Conservation (phyloP, 2,888 invertebrate species). For the Cotesia congregata region DNA sequence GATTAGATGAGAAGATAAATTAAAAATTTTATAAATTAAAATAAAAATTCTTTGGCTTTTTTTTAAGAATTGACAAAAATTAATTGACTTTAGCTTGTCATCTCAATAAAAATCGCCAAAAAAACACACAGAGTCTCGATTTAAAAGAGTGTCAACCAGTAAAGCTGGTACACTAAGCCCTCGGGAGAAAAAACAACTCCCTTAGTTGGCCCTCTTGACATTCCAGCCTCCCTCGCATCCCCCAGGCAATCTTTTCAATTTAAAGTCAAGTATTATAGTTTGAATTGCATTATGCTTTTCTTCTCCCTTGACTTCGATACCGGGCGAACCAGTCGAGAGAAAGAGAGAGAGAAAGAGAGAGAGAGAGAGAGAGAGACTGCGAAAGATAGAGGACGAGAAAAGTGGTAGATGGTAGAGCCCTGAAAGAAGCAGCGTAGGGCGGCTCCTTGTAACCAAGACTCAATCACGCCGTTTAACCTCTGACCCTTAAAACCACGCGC, state of each 20-base stretch:
- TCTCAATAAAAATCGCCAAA: too few relatives aligned
- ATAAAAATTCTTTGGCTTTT: too few relatives aligned
- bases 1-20: constrained; percentile 5
- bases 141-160: constrained; percentile 40
- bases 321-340: neutral
- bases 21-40: too few relatives aligned
- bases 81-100: too few relatives aligned
- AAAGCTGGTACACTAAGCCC: constrained; percentile 27
- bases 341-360: constrained; percentile 39
- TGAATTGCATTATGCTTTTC: constrained; percentile 70
- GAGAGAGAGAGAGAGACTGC: constrained; percentile 30
- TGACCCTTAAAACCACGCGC: constrained; percentile 57
- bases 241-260: constrained; percentile 71
- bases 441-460: constrained; percentile 67
- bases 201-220: constrained; percentile 12
- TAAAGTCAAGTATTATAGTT: constrained; percentile 71
- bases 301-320: constrained; percentile 51
- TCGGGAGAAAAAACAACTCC: constrained; percentile 6
- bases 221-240: constrained; percentile 65
- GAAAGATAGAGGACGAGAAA: constrained; percentile 29
- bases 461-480: constrained; percentile 70
- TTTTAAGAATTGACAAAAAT: too few relatives aligned
- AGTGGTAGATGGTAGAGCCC: constrained; percentile 45
- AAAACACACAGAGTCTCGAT: constrained; percentile 25
- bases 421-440: constrained; percentile 42